A percentile compares a stretch with the other conserved stretches of the same genome.
These are phyloP conservation scores for Oryzias javanicus DNA, from an alignment of 2,113 vertebrate genomes.

Conservation along the genomic window DNA sequence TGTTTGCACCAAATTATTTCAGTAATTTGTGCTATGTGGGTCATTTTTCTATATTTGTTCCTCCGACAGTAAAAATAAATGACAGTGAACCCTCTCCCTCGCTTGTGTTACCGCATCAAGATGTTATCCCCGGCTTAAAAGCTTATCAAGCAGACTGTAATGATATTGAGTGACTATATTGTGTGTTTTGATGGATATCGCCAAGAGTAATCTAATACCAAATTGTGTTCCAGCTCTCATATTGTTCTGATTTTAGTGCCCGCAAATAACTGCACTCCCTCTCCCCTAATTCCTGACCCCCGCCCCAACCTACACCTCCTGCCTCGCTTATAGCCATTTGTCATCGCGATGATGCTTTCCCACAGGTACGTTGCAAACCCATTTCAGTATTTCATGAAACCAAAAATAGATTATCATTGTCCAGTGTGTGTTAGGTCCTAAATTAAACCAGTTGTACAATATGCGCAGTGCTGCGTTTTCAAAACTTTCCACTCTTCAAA, in stretches of 20 bases:
- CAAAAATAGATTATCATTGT: constrained; percentile 67
- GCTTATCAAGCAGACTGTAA: constrained; percentile 68
- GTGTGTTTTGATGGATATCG: constrained; percentile 74
- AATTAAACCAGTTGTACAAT: constrained; percentile 53
- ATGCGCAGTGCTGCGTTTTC: constrained; percentile 31
- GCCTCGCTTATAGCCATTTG: constrained; percentile 55
- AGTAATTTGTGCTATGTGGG: constrained; percentile 1
- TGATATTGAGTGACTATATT: constrained; percentile 69
- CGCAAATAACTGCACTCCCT: constrained; percentile 56
- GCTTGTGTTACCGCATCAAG: constrained; percentile 61
- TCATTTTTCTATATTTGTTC: constrained; percentile 37
- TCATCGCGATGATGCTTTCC: constrained; percentile 64
- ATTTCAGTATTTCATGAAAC: constrained; percentile 61
- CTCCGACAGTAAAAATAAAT: constrained; percentile 48
- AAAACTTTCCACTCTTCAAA: constrained; percentile 19
- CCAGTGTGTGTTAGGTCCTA: constrained; percentile 44
- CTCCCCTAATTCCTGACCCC: constrained; percentile 12
- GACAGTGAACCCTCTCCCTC: constrained; percentile 42
- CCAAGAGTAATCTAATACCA: constrained; percentile 67
- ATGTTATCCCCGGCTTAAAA: constrained; percentile 68
- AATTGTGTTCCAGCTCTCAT: constrained; percentile 68
- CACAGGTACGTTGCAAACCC: constrained; percentile 63
- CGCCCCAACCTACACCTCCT: constrained; percentile 15
- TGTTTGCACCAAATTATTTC: constrained; percentile 45
- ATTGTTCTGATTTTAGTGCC: constrained; percentile 63